Percentiles rank a stretch among this genome's conserved stretches.
Evolutionary conservation across 2,888 invertebrate species (phyloP).

Genomic region (Drosophila borborema): DNA sequence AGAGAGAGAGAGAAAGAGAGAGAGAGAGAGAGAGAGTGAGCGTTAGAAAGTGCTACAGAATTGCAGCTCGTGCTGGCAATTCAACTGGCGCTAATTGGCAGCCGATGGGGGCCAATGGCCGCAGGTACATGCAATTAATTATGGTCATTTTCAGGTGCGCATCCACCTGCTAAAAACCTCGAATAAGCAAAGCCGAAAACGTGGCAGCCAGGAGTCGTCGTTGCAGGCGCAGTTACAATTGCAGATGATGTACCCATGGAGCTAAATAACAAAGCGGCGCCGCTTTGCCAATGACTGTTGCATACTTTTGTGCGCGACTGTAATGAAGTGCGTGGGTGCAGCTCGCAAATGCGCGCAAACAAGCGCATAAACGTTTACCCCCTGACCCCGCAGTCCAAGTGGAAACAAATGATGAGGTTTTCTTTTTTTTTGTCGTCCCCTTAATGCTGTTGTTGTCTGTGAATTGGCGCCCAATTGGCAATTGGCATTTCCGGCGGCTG

Average conservation of each 20-base stretch:
- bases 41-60: not conserved
- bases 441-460: constrained; percentile 44
- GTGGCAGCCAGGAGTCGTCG: not conserved
- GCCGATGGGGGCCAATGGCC: constrained; percentile 42
- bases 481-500: constrained; percentile 75
- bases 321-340: constrained; percentile 43
- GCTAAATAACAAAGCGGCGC: constrained; percentile 69
- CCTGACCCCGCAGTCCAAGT: not conserved
- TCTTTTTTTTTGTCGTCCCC: constrained; percentile 29
- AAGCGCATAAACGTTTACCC: constrained; percentile 66
- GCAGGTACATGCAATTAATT: constrained; percentile 78
- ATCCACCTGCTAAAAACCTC: constrained; percentile 26
- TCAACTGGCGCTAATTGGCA: constrained; percentile 66
- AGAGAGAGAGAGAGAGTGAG: not conserved
- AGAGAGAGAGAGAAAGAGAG: not conserved
- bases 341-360: constrained; percentile 66
- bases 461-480: constrained; percentile 78
- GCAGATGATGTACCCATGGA: constrained; percentile 31
- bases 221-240: not conserved
- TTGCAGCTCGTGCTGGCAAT: constrained; percentile 17
- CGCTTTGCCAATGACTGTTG: constrained; percentile 61
- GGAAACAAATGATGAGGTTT: constrained; percentile 75
- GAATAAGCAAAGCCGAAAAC: constrained; percentile 7
- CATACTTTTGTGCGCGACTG: constrained; percentile 61
- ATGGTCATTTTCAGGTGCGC: constrained; percentile 77